These are phyloP conservation scores for Actinia tenebrosa DNA, from an alignment of 64 coral and sea anemone genomes.

Conservation along the genomic window DNA sequence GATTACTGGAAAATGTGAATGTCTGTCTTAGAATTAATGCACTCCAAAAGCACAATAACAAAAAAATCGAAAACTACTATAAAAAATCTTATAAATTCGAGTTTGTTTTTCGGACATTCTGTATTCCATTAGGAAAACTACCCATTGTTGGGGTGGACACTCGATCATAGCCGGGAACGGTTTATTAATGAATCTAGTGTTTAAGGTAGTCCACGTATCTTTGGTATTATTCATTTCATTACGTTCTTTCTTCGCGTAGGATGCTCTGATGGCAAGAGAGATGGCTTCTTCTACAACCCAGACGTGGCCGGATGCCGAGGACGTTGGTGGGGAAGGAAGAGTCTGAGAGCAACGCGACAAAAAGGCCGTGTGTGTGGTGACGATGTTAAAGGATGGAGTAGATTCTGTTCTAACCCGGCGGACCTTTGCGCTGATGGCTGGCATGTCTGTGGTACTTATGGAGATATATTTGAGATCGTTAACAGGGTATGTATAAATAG, in stretches of 20 bases:
- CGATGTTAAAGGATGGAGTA: slow-evolving; percentile 37
- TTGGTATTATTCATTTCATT: not conserved
- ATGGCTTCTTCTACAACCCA: slow-evolving; percentile 80
- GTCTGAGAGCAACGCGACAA: slow-evolving; percentile 42
- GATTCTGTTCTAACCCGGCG: slow-evolving; percentile 41
- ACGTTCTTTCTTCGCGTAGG: slow-evolving; percentile 36
- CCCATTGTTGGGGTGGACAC: too few species aligned
- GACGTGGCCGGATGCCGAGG: slow-evolving; percentile 76
- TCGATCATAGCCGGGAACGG: too few species aligned
- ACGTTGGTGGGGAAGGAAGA: slow-evolving; percentile 57
- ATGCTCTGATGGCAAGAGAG: slow-evolving; percentile 71
- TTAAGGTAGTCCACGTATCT: too few species aligned
- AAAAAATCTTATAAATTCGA: too few species aligned
- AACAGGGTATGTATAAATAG: slow-evolving; percentile 53
- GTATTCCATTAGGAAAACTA: too few species aligned
- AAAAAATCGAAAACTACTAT: too few species aligned
- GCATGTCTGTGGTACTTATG: slow-evolving; percentile 83
- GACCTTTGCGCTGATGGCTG: slow-evolving; percentile 67
- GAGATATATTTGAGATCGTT: slow-evolving; percentile 69
- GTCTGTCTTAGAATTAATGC: too few species aligned
- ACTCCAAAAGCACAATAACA: too few species aligned
- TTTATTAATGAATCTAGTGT: too few species aligned
- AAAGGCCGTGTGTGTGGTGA: slow-evolving; percentile 57
- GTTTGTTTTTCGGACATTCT: too few species aligned
- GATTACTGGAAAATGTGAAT: too few species aligned